Percentiles rank a stretch among this genome's conserved stretches.
phyloP scores from a whole-genome alignment of 2,797 vertebrate species.

The Crax fasciolata region DNA sequence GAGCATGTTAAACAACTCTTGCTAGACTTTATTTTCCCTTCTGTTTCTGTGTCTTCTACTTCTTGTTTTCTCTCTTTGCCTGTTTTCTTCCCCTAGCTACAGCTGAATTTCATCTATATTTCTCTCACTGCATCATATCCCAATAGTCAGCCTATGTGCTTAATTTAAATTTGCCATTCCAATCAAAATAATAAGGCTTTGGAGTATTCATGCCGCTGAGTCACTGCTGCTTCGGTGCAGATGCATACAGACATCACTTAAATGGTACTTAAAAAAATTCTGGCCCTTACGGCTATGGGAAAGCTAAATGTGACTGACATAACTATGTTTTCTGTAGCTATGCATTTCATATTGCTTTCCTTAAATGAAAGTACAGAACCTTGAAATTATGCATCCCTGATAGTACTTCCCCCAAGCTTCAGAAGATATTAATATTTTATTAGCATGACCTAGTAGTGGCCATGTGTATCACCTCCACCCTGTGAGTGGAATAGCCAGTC shows the following conservation, averaged over 20 bases:
- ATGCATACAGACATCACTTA: conserved; percentile 60
- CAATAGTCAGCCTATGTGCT: conserved; percentile 4
- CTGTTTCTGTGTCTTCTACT: neutral
- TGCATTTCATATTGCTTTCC: conserved; percentile 10
- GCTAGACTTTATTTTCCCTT: neutral
- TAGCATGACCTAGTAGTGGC: neutral
- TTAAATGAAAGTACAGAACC: conserved; percentile 13
- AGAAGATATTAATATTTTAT: conserved; percentile 28
- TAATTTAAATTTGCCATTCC: conserved; percentile 56
- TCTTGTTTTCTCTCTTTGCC: neutral
- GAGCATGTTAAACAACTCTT: neutral
- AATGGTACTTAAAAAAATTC: conserved; percentile 62
- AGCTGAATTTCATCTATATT: neutral
- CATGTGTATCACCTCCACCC: neutral
- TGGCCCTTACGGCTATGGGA: neutral
- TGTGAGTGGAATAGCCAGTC: neutral
- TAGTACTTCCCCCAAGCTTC: neutral
- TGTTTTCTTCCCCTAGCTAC: neutral
- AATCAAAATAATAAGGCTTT: conserved; percentile 59
- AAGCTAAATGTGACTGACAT: conserved; percentile 43
- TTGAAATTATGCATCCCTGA: neutral
- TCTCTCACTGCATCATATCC: neutral
- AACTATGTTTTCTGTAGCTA: conserved; percentile 52
- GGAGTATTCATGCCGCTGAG: conserved; percentile 57
- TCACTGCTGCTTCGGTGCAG: conserved; percentile 51